Evolutionary conservation across 2,888 invertebrate species (phyloP).

Genomic region (Linyphia triangularis): DNA sequence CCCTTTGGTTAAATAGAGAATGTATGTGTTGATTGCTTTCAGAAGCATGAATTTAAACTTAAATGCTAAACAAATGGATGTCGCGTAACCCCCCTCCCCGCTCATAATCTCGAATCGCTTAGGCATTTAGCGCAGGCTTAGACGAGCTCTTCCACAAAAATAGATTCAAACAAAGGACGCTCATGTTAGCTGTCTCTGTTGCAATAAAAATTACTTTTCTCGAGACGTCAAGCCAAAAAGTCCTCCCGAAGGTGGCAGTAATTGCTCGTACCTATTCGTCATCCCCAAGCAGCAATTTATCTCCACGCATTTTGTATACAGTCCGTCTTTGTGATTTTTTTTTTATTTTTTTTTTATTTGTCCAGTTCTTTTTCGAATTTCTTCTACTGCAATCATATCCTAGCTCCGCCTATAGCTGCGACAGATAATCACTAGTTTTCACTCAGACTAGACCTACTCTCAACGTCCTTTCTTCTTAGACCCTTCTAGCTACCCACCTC

Average conservation of each 20-base stretch:
- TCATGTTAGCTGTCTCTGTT: background rate
- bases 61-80: too few relatives aligned
- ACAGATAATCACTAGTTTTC: constrained; percentile 75
- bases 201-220: too few relatives aligned
- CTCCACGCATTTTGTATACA: constrained; percentile 59
- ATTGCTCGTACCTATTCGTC: constrained; percentile 39
- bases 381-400: constrained; percentile 70
- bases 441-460: constrained; percentile 65
- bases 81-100: too few relatives aligned
- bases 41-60: too few relatives aligned
- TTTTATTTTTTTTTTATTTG: constrained; percentile 34
- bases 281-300: constrained; percentile 32
- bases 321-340: constrained; percentile 38
- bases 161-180: background rate
- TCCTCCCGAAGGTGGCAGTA: constrained; percentile 11
- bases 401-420: constrained; percentile 71
- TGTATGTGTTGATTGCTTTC: too few relatives aligned
- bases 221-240: background rate
- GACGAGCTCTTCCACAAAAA: background rate
- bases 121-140: too few relatives aligned
- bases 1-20: too few relatives aligned
- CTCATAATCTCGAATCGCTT: too few relatives aligned
- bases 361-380: constrained; percentile 67
- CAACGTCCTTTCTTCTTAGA: constrained; percentile 65
- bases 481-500: constrained; percentile 46